Base-by-base conservation (phyloP, 2,888 invertebrate species). In the Cylloceria caligata region DNA sequence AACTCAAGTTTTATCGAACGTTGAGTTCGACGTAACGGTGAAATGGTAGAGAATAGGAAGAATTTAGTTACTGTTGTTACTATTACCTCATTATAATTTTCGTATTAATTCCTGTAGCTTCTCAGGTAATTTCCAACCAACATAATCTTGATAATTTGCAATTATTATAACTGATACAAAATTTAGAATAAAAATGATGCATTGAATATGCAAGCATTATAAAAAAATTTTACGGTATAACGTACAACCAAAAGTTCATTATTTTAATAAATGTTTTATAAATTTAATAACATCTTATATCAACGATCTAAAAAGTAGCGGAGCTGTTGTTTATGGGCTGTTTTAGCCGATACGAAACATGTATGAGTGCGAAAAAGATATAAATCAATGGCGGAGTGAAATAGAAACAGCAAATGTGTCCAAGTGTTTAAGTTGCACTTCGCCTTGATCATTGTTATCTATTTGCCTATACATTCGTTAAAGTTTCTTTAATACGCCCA, bases 21-120 rank as follows among this genome's bases (percentile, higher is more conserved):
- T 24, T 21, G 21, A 24, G 52, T 5, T 21, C 13, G n/a, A 24
- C 13, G 52, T 52, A 52, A 52, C 52, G 52, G 52, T 24, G 21
- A 52, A 52, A 9, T 24, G 24, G 52, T 24, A 52, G 52, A 52
- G 52, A 52, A 24, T 52, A 52, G 24, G 11, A 24, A 21, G 52
- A 9, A 52, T 24, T 52, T 52, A 52, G 52, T 24, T 11, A 21
- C 11, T 24, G 49, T 11, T 21, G 13, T 24, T 21, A 11, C n/a
- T 11, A 24, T 13, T 21, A 49, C 2, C 21, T 21, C 21, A 24
- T 21, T 52, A 7, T 49, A 49, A 49, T 52, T 52, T 52, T 52
- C 21, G 49, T 21, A 21, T 21, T 24, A 24, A 24, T 9, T 21
- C 11, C n/a, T 11, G 24, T 11, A 11, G 24, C 52, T 52, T 52